Evolutionary conservation across 2,113 vertebrate species (phyloP), one percentile per base, ranked within the genome.

Genomic region (Mugil cephalus): DNA sequence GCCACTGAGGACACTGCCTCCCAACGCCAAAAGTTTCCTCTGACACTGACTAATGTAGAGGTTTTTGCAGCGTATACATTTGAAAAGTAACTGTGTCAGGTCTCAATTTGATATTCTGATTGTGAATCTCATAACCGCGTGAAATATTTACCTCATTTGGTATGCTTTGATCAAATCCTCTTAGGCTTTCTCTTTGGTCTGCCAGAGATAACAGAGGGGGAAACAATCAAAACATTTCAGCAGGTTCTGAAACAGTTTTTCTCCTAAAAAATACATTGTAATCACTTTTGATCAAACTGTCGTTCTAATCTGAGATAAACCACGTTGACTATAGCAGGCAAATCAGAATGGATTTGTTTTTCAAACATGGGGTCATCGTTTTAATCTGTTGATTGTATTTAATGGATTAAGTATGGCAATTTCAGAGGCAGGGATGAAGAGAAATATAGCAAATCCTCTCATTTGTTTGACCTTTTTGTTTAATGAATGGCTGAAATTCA

Each of bases 151-250:
- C 35, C 48, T 56, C 36, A 53, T 67, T 38, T 59, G 5, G 10
- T 62, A 15, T 62, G 61, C 15, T 73, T 74, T 78, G 72, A 80
- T 85, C n/a, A 54, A 62, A 30, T 63, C 30, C 34, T 39, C 24
- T 30, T 30, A 30, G 3, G 24, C 3, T 30, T 14, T 4, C 10
- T 61, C 56, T 83, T 72, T 75, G 38, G 63, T 79, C 68, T 74
- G 46, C 50, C 50, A 40, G 30, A 53, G 13, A 52, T 70, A 62
- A 75, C 30, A 17, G 53, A 54, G 14, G 14, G 4, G 63, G 48
- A 56, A 72, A 59, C 13, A 14, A 80, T 77, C 54, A 68, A 40
- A 72, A 18, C 24, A 34, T 71, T 55, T 81, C 42, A 73, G 0
- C 67, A 47, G 35, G 48, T 70, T 80, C 58, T 65, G 64, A 56